phyloP scores from a whole-genome alignment of 2,113 vertebrate species.

The Perca fluviatilis region DNA sequence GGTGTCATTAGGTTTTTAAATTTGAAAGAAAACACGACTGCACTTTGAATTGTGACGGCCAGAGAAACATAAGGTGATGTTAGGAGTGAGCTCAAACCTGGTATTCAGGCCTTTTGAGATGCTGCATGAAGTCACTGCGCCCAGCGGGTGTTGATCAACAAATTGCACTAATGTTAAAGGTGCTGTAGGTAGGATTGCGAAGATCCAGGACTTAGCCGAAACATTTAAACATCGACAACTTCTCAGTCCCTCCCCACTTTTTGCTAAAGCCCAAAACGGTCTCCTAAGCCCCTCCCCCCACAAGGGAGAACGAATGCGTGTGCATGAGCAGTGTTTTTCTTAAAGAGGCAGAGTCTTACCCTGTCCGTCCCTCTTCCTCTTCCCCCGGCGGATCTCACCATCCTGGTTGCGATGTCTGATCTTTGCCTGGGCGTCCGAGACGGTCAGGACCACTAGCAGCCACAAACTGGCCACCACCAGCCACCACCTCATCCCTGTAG shows the following conservation, averaged over 20 bases:
- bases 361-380: constrained; percentile 49
- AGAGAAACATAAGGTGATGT: background rate
- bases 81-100: background rate
- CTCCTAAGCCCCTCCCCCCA: too few species aligned
- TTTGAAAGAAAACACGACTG: background rate
- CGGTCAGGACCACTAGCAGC: constrained; percentile 58
- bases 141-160: background rate
- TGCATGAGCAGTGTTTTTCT: background rate
- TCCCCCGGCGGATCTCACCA: constrained; percentile 42
- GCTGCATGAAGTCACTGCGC: background rate
- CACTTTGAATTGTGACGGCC: background rate
- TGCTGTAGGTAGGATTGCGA: too few species aligned
- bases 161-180: background rate
- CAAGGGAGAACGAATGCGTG: too few species aligned
- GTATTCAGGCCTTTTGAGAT: background rate
- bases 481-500: constrained; percentile 85
- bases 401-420: constrained; percentile 52
- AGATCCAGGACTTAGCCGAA: too few species aligned
- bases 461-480: constrained; percentile 72
- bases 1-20: background rate
- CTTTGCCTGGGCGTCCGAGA: constrained; percentile 67
- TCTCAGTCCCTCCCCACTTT: too few species aligned
- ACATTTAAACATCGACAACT: too few species aligned
- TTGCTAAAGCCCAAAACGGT: too few species aligned
- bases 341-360: constrained; percentile 48